phyloP scores from a whole-genome alignment of 2,797 vertebrate species.

The Xiphorhynchus erythropygius region DNA sequence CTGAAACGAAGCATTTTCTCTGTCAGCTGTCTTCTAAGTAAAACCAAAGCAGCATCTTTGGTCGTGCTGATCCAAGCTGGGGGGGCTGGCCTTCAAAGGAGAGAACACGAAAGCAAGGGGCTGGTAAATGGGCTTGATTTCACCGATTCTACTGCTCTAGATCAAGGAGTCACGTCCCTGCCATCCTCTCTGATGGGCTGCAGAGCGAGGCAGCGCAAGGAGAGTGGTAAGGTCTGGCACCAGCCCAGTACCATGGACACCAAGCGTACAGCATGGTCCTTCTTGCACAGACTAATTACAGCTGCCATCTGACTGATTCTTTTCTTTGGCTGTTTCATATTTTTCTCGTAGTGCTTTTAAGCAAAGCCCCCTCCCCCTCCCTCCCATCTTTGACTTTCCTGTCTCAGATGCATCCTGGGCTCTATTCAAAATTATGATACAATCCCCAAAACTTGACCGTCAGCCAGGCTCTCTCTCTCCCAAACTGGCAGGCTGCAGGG shows the following conservation, averaged over 20 bases:
- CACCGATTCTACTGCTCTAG: not conserved
- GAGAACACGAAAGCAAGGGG: not conserved
- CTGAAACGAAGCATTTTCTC: not conserved
- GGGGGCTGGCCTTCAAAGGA: not conserved
- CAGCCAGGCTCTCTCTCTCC: not conserved
- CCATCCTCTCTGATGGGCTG: not conserved
- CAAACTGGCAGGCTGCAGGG: slow-evolving; percentile 3
- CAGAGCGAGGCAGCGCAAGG: rapidly evolving
- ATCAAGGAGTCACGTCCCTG: not conserved
- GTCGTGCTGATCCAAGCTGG: not conserved
- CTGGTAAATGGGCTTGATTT: not conserved
- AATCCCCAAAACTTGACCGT: slow-evolving; percentile 8
- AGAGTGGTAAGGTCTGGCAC: not conserved
- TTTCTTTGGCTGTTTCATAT: not conserved
- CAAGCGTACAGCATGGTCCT: not conserved
- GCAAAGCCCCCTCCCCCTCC: not conserved
- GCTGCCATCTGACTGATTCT: not conserved
- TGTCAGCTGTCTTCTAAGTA: not conserved
- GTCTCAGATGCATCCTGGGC: slow-evolving; percentile 9
- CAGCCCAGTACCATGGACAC: not conserved
- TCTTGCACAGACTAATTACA: not conserved
- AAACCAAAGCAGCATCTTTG: not conserved
- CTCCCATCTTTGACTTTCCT: not conserved
- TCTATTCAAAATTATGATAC: not conserved
- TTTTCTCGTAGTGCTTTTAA: slow-evolving; percentile 5